These are phyloP conservation scores for Plectropomus leopardus DNA, from an alignment of 2,113 vertebrate genomes.

Conservation along the genomic window DNA sequence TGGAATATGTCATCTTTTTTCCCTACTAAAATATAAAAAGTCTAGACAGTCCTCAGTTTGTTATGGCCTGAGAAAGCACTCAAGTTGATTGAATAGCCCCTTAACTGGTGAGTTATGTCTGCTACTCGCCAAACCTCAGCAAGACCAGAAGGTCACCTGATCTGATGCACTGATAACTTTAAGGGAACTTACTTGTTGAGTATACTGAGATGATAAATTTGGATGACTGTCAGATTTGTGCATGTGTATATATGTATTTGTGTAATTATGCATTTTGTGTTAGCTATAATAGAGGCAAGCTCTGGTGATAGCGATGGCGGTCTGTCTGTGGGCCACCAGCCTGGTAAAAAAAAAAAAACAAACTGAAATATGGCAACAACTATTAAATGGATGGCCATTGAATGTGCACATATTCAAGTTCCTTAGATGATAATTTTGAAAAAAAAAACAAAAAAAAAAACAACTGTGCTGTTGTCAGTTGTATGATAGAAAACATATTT, in stretches of 20 bases:
- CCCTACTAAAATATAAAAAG: too few relatives aligned
- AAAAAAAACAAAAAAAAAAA: not conserved
- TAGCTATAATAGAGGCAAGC: not conserved
- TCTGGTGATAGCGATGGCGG: not conserved
- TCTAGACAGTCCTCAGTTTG: not conserved
- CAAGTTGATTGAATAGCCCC: not conserved
- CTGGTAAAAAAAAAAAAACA: too few relatives aligned
- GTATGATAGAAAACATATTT: not conserved
- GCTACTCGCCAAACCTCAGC: too few relatives aligned
- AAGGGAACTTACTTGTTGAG: not conserved
- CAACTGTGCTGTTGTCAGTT: not conserved
- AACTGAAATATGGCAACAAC: too few relatives aligned
- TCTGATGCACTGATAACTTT: not conserved
- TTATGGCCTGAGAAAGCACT: not conserved
- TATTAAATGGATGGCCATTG: too few relatives aligned
- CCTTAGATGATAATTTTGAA: too few relatives aligned
- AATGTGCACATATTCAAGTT: too few relatives aligned
- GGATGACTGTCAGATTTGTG: not conserved
- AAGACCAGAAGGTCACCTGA: too few relatives aligned
- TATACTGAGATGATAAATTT: not conserved
- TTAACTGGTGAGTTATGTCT: too few relatives aligned
- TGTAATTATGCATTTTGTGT: fast-evolving
- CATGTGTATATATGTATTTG: not conserved
- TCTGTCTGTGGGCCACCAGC: too few relatives aligned
- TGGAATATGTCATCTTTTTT: too few relatives aligned